A percentile compares a stretch with the other conserved stretches of the same genome.
Conservation (phyloP, 2,797 vertebrate species). For the Eleutherodactylus coqui region DNA sequence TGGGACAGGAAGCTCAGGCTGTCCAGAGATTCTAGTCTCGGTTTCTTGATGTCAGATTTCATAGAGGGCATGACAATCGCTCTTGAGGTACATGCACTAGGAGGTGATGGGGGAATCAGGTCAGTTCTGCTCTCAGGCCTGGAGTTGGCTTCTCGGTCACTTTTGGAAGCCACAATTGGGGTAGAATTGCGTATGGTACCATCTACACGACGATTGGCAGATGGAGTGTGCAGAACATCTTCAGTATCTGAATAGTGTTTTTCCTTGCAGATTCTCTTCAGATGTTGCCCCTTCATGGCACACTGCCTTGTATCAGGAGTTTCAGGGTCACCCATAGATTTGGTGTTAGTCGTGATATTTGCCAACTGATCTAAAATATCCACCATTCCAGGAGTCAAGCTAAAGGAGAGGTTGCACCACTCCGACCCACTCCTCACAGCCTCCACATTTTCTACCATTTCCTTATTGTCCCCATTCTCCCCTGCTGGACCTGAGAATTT, state of each 20-base stretch:
- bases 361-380: slow-evolving; percentile 88
- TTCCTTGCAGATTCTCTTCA: slow-evolving; percentile 54
- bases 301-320: slow-evolving; percentile 60
- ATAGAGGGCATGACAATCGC: slow-evolving; percentile 73
- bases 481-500: neutral
- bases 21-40: slow-evolving; percentile 5
- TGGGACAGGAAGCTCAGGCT: neutral
- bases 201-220: accelerated
- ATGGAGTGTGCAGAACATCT: slow-evolving; percentile 52
- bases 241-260: slow-evolving; percentile 60
- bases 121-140: slow-evolving; percentile 71
- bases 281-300: slow-evolving; percentile 63
- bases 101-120: slow-evolving; percentile 83
- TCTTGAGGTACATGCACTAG: slow-evolving; percentile 73
- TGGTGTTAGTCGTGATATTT: slow-evolving; percentile 75
- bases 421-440: slow-evolving; percentile 58
- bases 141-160: slow-evolving; percentile 59
- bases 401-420: slow-evolving; percentile 71
- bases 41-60: slow-evolving; percentile 64
- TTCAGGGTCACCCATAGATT: slow-evolving; percentile 40
- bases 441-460: slow-evolving; percentile 35
- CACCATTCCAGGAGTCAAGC: slow-evolving; percentile 87
- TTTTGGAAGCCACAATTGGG: slow-evolving; percentile 52
- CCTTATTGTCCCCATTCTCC: neutral
- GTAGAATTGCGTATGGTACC: slow-evolving; percentile 36